Percentiles rank a stretch among this genome's conserved stretches.
Conservation (phyloP, 2,797 vertebrate genomes). For the Halcyon leucocephala region DNA sequence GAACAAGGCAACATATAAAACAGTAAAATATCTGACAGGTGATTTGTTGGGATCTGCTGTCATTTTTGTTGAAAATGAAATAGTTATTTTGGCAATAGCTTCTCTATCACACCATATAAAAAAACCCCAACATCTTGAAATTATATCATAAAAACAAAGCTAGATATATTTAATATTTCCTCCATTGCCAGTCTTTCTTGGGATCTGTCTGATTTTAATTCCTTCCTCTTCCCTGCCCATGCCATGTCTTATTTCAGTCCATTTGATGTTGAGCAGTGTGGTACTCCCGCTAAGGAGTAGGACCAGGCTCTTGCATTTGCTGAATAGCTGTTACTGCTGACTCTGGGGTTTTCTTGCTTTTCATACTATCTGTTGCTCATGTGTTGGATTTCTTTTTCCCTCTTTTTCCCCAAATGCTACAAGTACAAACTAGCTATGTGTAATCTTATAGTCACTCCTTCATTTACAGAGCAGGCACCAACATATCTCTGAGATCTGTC, state of each 20-base stretch:
- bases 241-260: neutral
- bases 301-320: neutral
- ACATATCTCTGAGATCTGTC: neutral
- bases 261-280: neutral
- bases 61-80: neutral
- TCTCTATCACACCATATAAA: neutral
- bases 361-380: neutral
- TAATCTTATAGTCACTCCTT: neutral
- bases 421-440: neutral
- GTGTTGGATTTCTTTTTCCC: neutral
- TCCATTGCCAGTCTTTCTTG: neutral
- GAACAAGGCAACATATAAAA: neutral
- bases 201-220: neutral
- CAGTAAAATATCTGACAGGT: neutral
- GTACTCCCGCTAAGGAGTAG: neutral
- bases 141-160: neutral
- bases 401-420: neutral
- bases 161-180: neutral
- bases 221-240: neutral
- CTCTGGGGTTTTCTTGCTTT: neutral
- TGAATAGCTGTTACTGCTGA: neutral
- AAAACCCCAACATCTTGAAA: neutral
- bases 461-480: constrained; percentile 15
- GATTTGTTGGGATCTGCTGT: neutral
- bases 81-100: neutral